Base-by-base conservation (phyloP, 1,140 invertebrate species). In the Plodia interpunctella region DNA sequence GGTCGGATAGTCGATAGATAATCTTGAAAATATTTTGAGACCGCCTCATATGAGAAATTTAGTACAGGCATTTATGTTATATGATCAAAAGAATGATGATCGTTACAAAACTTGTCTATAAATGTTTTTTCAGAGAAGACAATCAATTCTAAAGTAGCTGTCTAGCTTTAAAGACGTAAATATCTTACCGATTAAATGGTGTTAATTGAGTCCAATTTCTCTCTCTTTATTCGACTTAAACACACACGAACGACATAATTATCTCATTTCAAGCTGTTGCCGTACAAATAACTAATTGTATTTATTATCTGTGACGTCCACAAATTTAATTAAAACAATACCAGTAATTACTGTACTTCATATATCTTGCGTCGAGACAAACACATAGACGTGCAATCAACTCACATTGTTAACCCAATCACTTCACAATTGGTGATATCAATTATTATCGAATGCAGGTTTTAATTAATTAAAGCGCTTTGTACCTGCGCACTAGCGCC, bases 231-330 rank as follows among this genome's bases (percentile, higher is more conserved):
- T 1, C 6, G 30, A 32, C 30, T 11, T 11, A 49, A 35, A 57
- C 44, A 57, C 55, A 57, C 19, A 57, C 55, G 10, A 32, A 32
- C 53, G 51, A 19, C n/a, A 38, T 28, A 57, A 25, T 49, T 49
- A 51, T 17, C 44, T 5, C 57, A 59, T 44, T 44, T 44, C 13
- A 44, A 17, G 15, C n/a, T 5, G 13, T 44, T 15, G 15, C 38
- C n/a, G 6, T 15, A 44, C 38, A 44, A 44, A 44, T 44, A 44
- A 15, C 13, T 44, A 44, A 15, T 44, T 44, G 38, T 17, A 44
- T 2, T 15, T 2, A 44, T n/a, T n/a, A n/a, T 13, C 38, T 15
- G 38, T 44, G 38, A 44, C 38, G 38, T 44, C 38, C 38, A 44
- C 38, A n/a, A 35, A 35, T 35, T 35, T 11, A 35, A 11, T 44